Evolutionary conservation across 2,113 vertebrate species (phyloP).

Genomic region (Triplophysa dalaica): DNA sequence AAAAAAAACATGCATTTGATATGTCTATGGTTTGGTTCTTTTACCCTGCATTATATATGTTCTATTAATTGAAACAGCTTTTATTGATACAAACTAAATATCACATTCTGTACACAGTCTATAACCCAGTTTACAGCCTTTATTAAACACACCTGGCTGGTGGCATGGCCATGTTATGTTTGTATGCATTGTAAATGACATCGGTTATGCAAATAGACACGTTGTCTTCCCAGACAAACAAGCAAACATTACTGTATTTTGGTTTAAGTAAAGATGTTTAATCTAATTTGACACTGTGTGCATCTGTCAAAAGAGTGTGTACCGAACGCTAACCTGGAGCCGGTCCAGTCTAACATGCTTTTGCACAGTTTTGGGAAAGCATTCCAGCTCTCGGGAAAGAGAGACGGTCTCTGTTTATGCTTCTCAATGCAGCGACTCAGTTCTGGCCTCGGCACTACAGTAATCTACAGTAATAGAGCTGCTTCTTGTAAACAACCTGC

Average conservation of each 20-base stretch:
- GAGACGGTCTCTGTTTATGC: slow-evolving; percentile 36
- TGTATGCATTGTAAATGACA: slow-evolving; percentile 10
- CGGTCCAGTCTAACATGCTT: neutral
- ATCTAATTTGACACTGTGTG: neutral
- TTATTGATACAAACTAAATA: slow-evolving; percentile 1
- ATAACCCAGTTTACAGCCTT: slow-evolving; percentile 47
- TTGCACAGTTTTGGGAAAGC: slow-evolving; percentile 17
- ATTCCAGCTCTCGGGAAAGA: slow-evolving; percentile 37
- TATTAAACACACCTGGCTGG: slow-evolving; percentile 56
- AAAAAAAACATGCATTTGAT: slow-evolving; percentile 32
- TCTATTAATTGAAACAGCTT: slow-evolving; percentile 20
- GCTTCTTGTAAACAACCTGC: slow-evolving; percentile 21
- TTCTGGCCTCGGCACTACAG: neutral
- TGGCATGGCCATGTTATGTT: slow-evolving; percentile 23
- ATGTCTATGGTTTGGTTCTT: slow-evolving; percentile 46
- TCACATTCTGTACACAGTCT: slow-evolving; percentile 36
- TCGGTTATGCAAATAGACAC: neutral
- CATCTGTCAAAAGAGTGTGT: neutral
- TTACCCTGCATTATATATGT: slow-evolving; percentile 10
- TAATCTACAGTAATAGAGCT: slow-evolving; percentile 24
- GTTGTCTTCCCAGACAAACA: slow-evolving; percentile 25
- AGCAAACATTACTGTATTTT: slow-evolving; percentile 10
- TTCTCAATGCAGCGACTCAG: neutral
- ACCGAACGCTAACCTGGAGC: slow-evolving; percentile 6
- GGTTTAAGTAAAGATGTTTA: slow-evolving; percentile 27